A percentile compares a stretch with the other conserved stretches of the same genome.
Evolutionary conservation across 1,140 invertebrate species (phyloP).

Genomic region (Procambarus clarkii): DNA sequence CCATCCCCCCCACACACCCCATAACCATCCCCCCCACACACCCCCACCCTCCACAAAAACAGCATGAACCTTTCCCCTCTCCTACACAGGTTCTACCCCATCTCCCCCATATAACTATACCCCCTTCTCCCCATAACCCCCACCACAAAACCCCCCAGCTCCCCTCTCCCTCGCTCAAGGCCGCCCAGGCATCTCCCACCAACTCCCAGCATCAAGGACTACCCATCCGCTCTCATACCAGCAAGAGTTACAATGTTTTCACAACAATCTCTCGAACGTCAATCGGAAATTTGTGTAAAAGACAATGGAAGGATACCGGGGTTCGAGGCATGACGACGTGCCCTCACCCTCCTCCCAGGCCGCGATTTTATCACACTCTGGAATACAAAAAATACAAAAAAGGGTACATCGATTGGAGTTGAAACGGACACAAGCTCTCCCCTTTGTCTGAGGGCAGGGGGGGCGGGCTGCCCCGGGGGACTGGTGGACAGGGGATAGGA

Average conservation of each 20-base stretch:
- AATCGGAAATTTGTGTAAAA: constrained; percentile 33
- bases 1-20: too few species aligned
- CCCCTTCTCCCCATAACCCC: not conserved
- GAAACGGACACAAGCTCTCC: constrained; percentile 18
- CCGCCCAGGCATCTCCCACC: too few species aligned
- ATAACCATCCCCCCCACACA: too few species aligned
- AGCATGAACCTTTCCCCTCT: not conserved
- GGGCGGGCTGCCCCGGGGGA: not conserved
- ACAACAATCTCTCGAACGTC: constrained; percentile 55
- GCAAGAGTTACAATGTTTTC: constrained; percentile 15
- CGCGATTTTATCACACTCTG: constrained; percentile 44
- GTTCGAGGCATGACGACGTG: constrained; percentile 45
- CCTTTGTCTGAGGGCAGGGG: constrained; percentile 12
- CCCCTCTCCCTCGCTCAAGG: not conserved
- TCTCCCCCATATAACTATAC: not conserved
- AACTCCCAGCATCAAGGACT: too few species aligned
- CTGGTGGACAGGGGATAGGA: not conserved
- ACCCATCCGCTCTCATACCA: not conserved
- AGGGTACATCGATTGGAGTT: constrained; percentile 21
- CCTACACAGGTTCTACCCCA: too few species aligned
- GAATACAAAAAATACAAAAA: constrained; percentile 17
- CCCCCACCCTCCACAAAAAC: too few species aligned
- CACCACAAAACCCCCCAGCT: too few species aligned
- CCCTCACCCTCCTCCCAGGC: constrained; percentile 33
- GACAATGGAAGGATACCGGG: constrained; percentile 40